Conservation (phyloP, 1,140 invertebrate species). For the Drosophila willistoni region DNA sequence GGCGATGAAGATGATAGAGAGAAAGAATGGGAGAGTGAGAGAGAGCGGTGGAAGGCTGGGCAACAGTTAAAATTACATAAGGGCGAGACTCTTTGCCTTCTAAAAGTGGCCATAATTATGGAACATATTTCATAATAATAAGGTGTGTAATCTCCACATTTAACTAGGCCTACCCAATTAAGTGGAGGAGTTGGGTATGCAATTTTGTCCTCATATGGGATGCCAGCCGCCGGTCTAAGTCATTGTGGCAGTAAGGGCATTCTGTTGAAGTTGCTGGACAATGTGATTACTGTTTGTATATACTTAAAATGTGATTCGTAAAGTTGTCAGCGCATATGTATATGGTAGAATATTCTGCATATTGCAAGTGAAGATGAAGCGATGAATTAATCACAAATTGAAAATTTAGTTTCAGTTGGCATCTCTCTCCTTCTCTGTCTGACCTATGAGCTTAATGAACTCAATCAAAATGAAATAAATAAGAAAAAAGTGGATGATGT, state of each 20-base stretch:
- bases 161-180: slow-evolving; percentile 64
- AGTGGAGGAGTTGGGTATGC: slow-evolving; percentile 12
- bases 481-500: neutral
- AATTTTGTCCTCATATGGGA: slow-evolving; percentile 19
- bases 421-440: slow-evolving; percentile 29
- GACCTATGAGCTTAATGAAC: slow-evolving; percentile 63
- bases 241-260: too few species aligned
- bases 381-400: slow-evolving; percentile 31
- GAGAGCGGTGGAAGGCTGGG: neutral
- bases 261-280: neutral
- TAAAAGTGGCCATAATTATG: slow-evolving; percentile 66
- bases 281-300: slow-evolving; percentile 47
- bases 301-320: slow-evolving; percentile 58
- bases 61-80: slow-evolving; percentile 69
- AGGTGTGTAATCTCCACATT: slow-evolving; percentile 76
- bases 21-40: neutral
- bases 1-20: neutral
- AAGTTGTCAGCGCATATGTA: slow-evolving; percentile 36
- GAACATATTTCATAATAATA: slow-evolving; percentile 78
- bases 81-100: slow-evolving; percentile 48
- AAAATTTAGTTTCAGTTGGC: slow-evolving; percentile 11
- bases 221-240: neutral
- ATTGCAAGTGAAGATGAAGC: neutral
- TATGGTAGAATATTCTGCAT: neutral
- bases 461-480: slow-evolving; percentile 42